Percentiles rank a stretch among this genome's conserved stretches.
These are phyloP conservation scores for Dolichopus griseipennis DNA, from an alignment of 2,888 invertebrate species.

Conservation along the genomic window DNA sequence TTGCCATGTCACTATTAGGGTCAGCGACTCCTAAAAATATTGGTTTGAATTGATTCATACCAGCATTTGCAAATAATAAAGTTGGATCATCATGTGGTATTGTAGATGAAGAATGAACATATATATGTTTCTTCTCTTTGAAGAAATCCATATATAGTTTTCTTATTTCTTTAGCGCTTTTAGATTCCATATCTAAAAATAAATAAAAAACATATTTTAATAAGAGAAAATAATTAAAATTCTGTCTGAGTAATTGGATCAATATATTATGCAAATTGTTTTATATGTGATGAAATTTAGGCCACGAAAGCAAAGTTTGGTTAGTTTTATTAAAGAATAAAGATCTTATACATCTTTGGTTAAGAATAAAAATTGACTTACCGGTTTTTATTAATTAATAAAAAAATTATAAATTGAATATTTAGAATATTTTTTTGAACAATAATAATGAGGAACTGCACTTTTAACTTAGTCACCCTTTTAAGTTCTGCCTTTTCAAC, in stretches of 20 bases:
- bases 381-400: not conserved
- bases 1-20: constrained; percentile 92
- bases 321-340: not conserved
- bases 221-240: no score
- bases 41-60: constrained; percentile 99
- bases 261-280: not conserved
- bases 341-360: no score
- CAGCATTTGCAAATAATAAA: constrained; percentile 94
- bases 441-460: not conserved
- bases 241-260: no score
- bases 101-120: constrained; percentile 95
- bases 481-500: no score
- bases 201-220: not conserved
- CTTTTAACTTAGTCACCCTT: not conserved
- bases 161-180: constrained; percentile 65
- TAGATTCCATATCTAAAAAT: not conserved
- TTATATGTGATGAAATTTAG: not conserved
- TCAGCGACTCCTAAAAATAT: constrained; percentile 94
- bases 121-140: constrained; percentile 75
- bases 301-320: not conserved
- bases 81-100: constrained; percentile 98
- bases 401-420: not conserved
- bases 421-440: not conserved
- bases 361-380: not conserved
- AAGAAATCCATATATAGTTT: constrained; percentile 84